Base-by-base conservation (phyloP, 1,140 invertebrate genomes). In the Heterodera carotae region DNA sequence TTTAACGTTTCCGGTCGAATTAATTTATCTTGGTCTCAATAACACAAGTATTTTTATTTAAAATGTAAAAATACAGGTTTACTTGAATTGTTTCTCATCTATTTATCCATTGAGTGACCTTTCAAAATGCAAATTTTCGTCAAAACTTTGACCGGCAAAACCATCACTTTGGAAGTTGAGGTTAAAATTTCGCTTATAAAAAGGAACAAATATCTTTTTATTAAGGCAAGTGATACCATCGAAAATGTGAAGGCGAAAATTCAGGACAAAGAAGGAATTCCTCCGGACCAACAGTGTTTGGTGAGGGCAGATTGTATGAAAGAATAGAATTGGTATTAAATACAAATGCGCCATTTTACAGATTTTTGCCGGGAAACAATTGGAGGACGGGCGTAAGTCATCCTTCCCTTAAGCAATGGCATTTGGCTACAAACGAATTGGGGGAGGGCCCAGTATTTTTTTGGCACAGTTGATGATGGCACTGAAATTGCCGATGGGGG, bases 311-410 rank as follows among this genome's bases (percentile, higher is more conserved):
- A 4, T 5, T 5, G 10, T 31, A 4, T 31, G 15, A 18, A 10
- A 39, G 10, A 39, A n/a, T n/a, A n/a, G n/a, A n/a, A n/a, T n/a
- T n/a, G 4, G 36, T 4, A n/a, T 36, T 22, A n/a, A 3, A 31
- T 5, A 33, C 72, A 33, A 39, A 33, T 15, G 33, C 29, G 33
- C 27, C n/a, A 8, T 69, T 80, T 62, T 68, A 10, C 12, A 95
- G 86, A 94, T 95, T 88, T 95, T 96, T 85, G 92, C 90, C 82
- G 91, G 91, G 27, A 91, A 91, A 84, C 91, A 91, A 83, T 83
- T 91, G 34, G 91, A 91, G 88, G 91, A 91, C 89, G 91, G 91
- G 84, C 90, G 89, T 53, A 53, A 53, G 18, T 43, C 7, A 12
- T 12, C 7, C 39, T 43, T n/a, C n/a, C n/a, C n/a, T 43, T 43